Evolutionary conservation across 2,797 vertebrate species (phyloP), one percentile per base, ranked within the genome.

Genomic region (Cyclopterus lumpus): DNA sequence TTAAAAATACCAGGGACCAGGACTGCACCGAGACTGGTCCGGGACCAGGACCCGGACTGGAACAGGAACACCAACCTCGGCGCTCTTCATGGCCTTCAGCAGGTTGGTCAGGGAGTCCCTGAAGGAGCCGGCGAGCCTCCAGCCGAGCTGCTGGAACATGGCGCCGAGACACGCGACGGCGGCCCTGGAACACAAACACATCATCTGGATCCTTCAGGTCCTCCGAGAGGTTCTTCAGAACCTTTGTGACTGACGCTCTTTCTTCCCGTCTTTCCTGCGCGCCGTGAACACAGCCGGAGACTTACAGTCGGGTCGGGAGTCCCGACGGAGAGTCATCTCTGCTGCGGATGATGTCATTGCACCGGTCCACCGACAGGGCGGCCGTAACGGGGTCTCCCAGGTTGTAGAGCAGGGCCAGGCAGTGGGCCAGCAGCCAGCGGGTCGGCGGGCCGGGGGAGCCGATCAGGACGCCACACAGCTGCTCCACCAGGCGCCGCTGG

Each of bases 311-410:
- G 0, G 96, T 96, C 10, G 97, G 97, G 65, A 99, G 95, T 73
- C 95, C 96, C 71, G 97, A 99, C 57, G 97, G 97, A 12, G 97
- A 97, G 92, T 99, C 97, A 87, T 99, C 97, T 92, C 95, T 98
- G 93, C 95, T 97, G 72, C 96, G 96, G 88, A 99, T 97, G 87
- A 99, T 95, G 85, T 98, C 97, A 91, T 97, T 97, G 92, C 97
- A 99, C 86, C 93, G 94, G 76, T 98, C 96, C 78, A 99, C 95
- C 65, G 96, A 94, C 57, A 97, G 93, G 74, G 94, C 95, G 84
- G 95, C 94, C 73, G 95, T 92, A 40, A 97, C 89, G 0, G 96
- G 95, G 88, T 99, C 97, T 81, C 97, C 97, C 80, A 94, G 83
- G 66, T 94, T 92, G 88, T 96, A 97, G 10, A 98, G 91, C 78